Conservation (phyloP, 1,140 invertebrate species). For the Oppia nitens region DNA sequence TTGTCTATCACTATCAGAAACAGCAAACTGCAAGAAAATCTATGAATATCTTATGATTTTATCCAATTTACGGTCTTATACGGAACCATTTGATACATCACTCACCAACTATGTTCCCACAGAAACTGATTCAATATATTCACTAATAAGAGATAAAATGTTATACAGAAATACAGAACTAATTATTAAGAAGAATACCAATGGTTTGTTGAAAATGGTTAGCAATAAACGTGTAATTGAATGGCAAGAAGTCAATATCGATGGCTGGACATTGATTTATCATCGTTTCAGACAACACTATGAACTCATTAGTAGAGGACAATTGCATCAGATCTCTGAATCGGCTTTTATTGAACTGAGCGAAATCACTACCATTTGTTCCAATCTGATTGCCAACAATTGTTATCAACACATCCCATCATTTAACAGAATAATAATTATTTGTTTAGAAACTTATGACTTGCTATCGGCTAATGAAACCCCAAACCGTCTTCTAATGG, state of each 20-base stretch:
- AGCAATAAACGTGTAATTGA: not conserved
- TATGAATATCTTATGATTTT: conserved; percentile 4
- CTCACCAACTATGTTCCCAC: not conserved
- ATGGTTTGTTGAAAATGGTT: not conserved
- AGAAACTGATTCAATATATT: not conserved
- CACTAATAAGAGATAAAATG: not conserved
- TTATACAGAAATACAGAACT: not conserved
- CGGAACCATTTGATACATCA: conserved; percentile 1
- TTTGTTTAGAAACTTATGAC: conserved; percentile 3
- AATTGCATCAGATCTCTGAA: conserved; percentile 1
- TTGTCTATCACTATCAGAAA: conserved; percentile 1
- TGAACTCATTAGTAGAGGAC: conserved; percentile 8
- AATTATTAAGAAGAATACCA: not conserved
- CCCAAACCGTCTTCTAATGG: conserved; percentile 5
- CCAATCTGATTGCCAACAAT: conserved; percentile 2
- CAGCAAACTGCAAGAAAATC: not conserved
- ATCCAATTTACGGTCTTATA: not conserved
- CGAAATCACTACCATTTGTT: conserved; percentile 4
- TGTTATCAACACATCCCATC: not conserved
- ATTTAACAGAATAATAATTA: not conserved
- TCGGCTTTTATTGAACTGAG: conserved; percentile 5
- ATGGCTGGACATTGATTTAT: conserved; percentile 9
- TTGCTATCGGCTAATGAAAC: not conserved
- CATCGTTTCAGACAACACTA: conserved; percentile 1
- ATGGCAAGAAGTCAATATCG: conserved; percentile 8